Percentiles rank a stretch among this genome's conserved stretches.
Conservation (phyloP, 2,113 vertebrate genomes). For the Pseudorhombus dupliciocellatus region DNA sequence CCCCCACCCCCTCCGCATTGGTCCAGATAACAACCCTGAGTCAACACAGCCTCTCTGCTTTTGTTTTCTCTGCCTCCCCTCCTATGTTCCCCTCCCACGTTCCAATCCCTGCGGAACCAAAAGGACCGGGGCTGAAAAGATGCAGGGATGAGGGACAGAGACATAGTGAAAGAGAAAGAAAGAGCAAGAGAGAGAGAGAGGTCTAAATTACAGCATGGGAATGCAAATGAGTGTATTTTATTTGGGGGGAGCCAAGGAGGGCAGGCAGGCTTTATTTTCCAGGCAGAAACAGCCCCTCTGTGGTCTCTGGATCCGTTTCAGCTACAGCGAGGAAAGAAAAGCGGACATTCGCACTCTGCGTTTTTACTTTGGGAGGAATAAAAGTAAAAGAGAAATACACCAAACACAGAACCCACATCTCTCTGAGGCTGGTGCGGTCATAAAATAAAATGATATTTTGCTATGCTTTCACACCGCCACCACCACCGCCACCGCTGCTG, state of each 20-base stretch:
- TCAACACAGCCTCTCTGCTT: conserved; percentile 70
- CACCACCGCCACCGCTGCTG: not conserved
- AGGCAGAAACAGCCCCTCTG: conserved; percentile 64
- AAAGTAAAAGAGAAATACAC: conserved; percentile 48
- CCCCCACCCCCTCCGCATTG: conserved; percentile 39
- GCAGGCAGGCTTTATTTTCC: conserved; percentile 62
- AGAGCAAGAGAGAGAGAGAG: not conserved
- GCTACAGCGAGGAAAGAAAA: conserved; percentile 51
- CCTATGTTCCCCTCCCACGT: conserved; percentile 57
- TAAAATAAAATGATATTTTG: conserved; percentile 67
- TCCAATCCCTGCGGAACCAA: conserved; percentile 53
- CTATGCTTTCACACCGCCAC: conserved; percentile 18
- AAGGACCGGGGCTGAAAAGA: conserved; percentile 56
- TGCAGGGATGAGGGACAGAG: conserved; percentile 57
- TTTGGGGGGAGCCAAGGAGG: conserved; percentile 60
- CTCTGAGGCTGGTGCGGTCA: conserved; percentile 48
- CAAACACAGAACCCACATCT: conserved; percentile 53
- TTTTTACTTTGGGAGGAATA: conserved; percentile 50
- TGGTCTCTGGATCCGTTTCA: conserved; percentile 66
- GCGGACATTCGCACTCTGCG: conserved; percentile 39
- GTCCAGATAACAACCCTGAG: conserved; percentile 72
- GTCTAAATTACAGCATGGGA: conserved; percentile 31
- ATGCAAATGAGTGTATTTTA: conserved; percentile 73
- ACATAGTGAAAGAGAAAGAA: conserved; percentile 47
- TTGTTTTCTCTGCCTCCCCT: conserved; percentile 68